Evolutionary conservation across 2,888 invertebrate species (phyloP).

Genomic region (Philereme transversata): DNA sequence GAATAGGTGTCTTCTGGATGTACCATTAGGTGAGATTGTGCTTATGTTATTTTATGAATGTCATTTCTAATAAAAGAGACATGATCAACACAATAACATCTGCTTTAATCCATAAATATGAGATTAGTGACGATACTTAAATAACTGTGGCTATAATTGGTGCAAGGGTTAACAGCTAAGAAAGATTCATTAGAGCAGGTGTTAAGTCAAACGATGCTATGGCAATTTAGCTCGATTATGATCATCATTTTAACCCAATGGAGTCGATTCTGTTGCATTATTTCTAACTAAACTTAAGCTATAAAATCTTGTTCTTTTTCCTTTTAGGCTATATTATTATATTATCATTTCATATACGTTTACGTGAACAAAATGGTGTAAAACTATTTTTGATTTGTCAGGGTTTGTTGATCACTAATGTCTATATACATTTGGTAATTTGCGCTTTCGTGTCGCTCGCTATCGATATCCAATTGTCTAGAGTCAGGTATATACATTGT

Average conservation of each 20-base stretch:
- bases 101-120: slow-evolving; percentile 8
- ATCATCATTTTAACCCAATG: slow-evolving; percentile 5
- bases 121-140: slow-evolving; percentile 17
- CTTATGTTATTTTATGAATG: neutral
- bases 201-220: slow-evolving; percentile 14
- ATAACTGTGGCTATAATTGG: slow-evolving; percentile 17
- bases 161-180: slow-evolving; percentile 25
- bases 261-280: too few species aligned
- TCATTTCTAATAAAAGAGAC: too few species aligned
- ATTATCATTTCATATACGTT: too few species aligned
- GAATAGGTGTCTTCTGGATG: too few species aligned
- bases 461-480: slow-evolving; percentile 4
- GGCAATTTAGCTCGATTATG: slow-evolving; percentile 11
- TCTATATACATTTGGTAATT: neutral
- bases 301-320: too few species aligned
- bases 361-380: too few species aligned
- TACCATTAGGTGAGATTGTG: neutral
- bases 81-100: slow-evolving; percentile 14
- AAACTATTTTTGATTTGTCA: too few species aligned
- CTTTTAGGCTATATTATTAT: too few species aligned
- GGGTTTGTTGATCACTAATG: too few species aligned
- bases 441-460: neutral
- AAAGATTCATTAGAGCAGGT: slow-evolving; percentile 26
- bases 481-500: slow-evolving; percentile 31
- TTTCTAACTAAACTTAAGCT: too few species aligned